These are phyloP conservation scores for Tipula vernalis DNA, from an alignment of 2,888 invertebrate genomes.

Conservation along the genomic window DNA sequence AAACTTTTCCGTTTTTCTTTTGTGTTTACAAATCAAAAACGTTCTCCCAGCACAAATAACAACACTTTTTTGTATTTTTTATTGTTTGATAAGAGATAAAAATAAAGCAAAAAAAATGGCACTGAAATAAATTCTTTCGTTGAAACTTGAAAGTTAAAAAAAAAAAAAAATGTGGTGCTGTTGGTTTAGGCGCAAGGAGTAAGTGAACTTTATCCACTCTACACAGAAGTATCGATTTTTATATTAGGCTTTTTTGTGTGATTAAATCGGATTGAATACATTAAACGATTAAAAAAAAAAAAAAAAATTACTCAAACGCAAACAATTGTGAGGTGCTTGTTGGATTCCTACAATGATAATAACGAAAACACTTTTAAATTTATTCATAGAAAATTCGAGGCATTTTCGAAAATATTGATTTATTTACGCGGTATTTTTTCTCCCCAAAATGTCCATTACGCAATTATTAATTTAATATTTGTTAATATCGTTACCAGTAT, in stretches of 20 bases:
- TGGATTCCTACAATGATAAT: not conserved
- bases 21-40: not conserved
- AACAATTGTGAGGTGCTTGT: not conserved
- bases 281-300: not conserved
- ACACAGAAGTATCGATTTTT: not conserved
- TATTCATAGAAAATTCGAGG: not conserved
- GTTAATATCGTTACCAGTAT: not conserved
- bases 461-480: not conserved
- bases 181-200: not conserved
- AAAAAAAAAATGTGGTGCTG: not conserved
- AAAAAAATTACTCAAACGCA: not conserved
- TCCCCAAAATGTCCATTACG: not conserved
- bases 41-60: not conserved
- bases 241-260: not conserved
- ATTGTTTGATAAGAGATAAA: not conserved
- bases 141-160: not conserved
- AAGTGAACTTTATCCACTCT: not conserved
- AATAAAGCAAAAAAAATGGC: not conserved
- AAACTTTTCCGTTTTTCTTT: not conserved
- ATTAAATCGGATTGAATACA: not conserved
- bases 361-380: not conserved
- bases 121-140: not conserved
- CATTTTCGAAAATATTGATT: not conserved
- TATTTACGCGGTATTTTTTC: not conserved
- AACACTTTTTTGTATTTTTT: not conserved